Base-by-base conservation (phyloP, 1,140 invertebrate genomes). In the Drosophila sp. region DNA sequence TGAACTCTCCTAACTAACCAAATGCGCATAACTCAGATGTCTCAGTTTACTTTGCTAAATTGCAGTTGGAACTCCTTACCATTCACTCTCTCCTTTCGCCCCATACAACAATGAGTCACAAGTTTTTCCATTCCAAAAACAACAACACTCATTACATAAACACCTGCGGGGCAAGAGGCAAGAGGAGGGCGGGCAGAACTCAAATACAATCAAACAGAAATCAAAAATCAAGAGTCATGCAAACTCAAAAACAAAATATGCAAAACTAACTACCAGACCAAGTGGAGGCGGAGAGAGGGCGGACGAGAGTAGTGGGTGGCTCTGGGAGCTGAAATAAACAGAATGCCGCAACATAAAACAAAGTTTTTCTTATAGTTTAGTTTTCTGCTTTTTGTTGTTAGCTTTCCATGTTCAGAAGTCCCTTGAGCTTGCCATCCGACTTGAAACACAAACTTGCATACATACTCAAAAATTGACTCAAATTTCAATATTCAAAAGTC, bases 151-250 rank as follows among this genome's bases (percentile, higher is more conserved):
- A 76, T 69, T 69, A 73, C 32, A 47, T 38, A 69, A 76, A 72
- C 66, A 68, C 63, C 63, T 60, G 63, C 32, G 40, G 33, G 50
- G 41, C 71, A 57, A 35, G 44, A 38, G 10, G 17, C 41, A 41
- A 27, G 4, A 56, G 50, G 17, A 17, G 23, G 40, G n/a, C 56
- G 62, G 54, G n/a, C 44, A 44, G 40, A 75, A 78, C 68, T 75
- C 72, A 78, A 78, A 78, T 68, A 75, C 76, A 78, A 75, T 75
- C 76, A 71, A 78, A 79, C 76, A 71, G 72, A 79, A 75, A 72
- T 79, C 72, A 72, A 79, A 79, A 79, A 79, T 79, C 73, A 76
- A 79, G 72, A 72, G 65, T 67, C 60, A 76, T 68, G 65, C 66
- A 67, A 78, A 67, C 76, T 75, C 38, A 75, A 66, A 65, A 75